These are phyloP conservation scores for Stratiomys singularior DNA, from an alignment of 2,888 invertebrate species.

Conservation along the genomic window DNA sequence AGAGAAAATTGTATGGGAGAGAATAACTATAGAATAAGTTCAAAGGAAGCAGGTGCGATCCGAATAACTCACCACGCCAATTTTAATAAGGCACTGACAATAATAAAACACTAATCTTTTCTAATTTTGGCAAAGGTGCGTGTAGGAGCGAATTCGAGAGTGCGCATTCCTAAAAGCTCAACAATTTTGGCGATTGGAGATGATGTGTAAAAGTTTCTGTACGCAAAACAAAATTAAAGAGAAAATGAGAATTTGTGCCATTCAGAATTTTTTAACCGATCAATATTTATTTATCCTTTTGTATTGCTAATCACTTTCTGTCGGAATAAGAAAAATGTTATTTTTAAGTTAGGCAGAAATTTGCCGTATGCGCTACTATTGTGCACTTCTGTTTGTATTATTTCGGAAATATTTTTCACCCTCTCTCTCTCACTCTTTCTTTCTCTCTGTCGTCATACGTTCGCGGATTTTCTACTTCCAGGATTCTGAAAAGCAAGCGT, in stretches of 20 bases:
- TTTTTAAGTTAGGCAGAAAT: background rate
- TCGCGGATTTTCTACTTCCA: background rate
- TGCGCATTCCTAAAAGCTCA: background rate
- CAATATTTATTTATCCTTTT: background rate
- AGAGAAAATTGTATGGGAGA: too few relatives aligned
- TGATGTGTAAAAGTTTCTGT: background rate
- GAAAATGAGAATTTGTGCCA: background rate
- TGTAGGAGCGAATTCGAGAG: background rate
- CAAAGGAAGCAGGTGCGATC: background rate
- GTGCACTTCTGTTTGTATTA: background rate
- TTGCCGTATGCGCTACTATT: background rate
- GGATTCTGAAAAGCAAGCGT: background rate
- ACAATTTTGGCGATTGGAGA: background rate
- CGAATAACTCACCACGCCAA: background rate
- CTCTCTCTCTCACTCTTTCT: too few relatives aligned
- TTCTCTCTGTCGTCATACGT: too few relatives aligned
- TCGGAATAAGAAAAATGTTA: background rate
- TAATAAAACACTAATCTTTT: background rate
- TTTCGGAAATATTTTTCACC: background rate
- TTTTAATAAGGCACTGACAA: background rate
- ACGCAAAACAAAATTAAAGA: background rate
- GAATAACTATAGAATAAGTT: too few relatives aligned
- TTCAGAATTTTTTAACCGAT: background rate
- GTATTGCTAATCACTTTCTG: conserved; percentile 1
- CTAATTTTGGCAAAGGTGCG: conserved; percentile 2